Percentiles rank a stretch among this genome's conserved stretches.
Evolutionary conservation across 2,888 invertebrate genomes (phyloP).

Genomic region (Watsonalla cultraria): DNA sequence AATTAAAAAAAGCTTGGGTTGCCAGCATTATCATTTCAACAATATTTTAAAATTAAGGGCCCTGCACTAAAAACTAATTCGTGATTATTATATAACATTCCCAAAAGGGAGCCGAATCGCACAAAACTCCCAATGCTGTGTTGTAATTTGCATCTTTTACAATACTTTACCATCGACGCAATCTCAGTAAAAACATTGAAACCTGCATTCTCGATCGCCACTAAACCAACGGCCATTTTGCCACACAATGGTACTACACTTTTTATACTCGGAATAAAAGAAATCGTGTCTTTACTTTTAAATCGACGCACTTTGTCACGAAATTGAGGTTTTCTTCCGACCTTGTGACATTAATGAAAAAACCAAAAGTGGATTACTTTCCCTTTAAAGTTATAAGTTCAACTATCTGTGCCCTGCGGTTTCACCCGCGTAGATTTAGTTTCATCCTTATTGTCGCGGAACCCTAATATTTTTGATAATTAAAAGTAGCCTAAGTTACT

Average conservation of each 20-base stretch:
- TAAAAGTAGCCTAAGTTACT: too few species aligned
- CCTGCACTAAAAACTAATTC: too few species aligned
- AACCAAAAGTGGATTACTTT: conserved; percentile 45
- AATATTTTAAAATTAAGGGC: too few species aligned
- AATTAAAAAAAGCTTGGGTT: too few species aligned
- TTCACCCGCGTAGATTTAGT: too few species aligned
- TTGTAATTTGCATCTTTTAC: not conserved
- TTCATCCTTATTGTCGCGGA: too few species aligned
- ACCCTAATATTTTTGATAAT: too few species aligned
- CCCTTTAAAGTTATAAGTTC: conserved; percentile 44
- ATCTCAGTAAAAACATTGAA: not conserved
- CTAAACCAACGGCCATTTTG: conserved; percentile 18
- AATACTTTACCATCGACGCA: not conserved
- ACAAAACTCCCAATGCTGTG: not conserved
- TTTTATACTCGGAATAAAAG: conserved; percentile 29
- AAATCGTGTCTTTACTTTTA: conserved; percentile 31
- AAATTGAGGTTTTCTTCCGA: conserved; percentile 41
- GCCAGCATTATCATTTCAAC: too few species aligned
- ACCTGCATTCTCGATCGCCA: conserved; percentile 10
- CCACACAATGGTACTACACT: conserved; percentile 25
- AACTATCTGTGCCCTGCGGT: too few species aligned
- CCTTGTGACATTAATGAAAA: conserved; percentile 33
- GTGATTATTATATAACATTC: too few species aligned
- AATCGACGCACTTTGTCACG: conserved; percentile 42
- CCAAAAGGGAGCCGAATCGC: too few species aligned